Evolutionary conservation across 2,113 vertebrate genomes (phyloP).

Genomic region (Malurus alboscapulatus): DNA sequence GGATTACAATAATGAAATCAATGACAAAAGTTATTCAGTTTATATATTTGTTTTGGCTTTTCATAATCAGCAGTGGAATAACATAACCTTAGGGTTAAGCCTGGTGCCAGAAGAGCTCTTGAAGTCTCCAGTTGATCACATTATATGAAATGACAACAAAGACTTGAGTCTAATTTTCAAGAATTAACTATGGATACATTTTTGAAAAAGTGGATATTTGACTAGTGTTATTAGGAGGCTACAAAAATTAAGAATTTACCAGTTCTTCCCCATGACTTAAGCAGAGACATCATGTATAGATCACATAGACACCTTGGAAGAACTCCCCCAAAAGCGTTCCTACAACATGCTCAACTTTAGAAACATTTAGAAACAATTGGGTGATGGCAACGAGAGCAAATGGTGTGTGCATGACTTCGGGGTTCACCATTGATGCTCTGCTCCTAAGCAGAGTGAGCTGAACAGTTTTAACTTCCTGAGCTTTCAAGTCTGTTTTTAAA

Average conservation of each 20-base stretch:
- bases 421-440: background rate
- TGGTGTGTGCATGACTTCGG: rapidly evolving
- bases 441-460: background rate
- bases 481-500: background rate
- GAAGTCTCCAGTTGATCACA: background rate
- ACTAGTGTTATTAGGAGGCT: background rate
- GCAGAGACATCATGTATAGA: background rate
- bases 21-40: background rate
- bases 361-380: background rate
- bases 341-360: background rate
- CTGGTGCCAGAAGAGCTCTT: background rate
- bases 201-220: background rate
- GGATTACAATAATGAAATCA: constrained; percentile 9
- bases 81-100: background rate
- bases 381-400: background rate
- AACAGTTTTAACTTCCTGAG: background rate
- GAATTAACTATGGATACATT: background rate
- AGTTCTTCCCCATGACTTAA: background rate
- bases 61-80: background rate
- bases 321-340: background rate
- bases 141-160: background rate
- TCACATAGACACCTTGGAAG: background rate
- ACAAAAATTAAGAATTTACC: background rate
- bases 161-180: background rate
- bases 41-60: background rate